Evolutionary conservation across 1,140 invertebrate genomes (phyloP).

Genomic region (Lordiphosa stackelbergi): DNA sequence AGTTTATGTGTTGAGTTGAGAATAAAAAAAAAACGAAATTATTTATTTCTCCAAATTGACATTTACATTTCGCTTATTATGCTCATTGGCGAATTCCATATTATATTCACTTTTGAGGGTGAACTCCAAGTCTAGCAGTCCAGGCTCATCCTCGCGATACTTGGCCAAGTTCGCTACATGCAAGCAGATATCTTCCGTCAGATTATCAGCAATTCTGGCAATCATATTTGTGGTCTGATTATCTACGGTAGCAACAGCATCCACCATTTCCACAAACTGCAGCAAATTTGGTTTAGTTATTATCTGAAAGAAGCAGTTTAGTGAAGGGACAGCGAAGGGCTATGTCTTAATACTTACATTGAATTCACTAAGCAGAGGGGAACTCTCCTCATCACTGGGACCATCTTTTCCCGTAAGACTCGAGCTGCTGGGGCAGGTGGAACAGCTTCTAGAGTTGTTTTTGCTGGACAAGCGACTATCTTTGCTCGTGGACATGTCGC

Average conservation of each 20-base stretch:
- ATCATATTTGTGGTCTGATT: slow-evolving; percentile 42
- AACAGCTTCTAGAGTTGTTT: slow-evolving; percentile 23
- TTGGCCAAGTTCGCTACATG: slow-evolving; percentile 32
- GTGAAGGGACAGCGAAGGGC: too few relatives aligned
- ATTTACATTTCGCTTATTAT: background rate
- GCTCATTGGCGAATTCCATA: slow-evolving; percentile 31
- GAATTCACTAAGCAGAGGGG: slow-evolving; percentile 1
- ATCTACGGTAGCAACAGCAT: slow-evolving; percentile 25
- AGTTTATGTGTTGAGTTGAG: slow-evolving; percentile 61
- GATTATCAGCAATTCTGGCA: slow-evolving; percentile 28
- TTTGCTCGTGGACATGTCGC: slow-evolving; percentile 31
- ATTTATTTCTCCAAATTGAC: background rate
- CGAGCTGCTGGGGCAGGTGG: slow-evolving; percentile 7
- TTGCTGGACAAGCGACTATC: slow-evolving; percentile 14
- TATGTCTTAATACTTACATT: slow-evolving; percentile 21
- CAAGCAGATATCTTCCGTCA: slow-evolving; percentile 29
- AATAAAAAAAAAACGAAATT: slow-evolving; percentile 11
- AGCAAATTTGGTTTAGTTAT: slow-evolving; percentile 22
- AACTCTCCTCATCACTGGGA: slow-evolving; percentile 16
- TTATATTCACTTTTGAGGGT: slow-evolving; percentile 46
- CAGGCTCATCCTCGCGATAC: slow-evolving; percentile 12
- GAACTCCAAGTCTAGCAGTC: slow-evolving; percentile 36
- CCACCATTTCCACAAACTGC: slow-evolving; percentile 19
- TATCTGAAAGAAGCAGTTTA: slow-evolving; percentile 16
- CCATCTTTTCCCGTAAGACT: background rate